Base-by-base conservation (phyloP, 1,140 invertebrate genomes). In the Lepidurus couesii region DNA sequence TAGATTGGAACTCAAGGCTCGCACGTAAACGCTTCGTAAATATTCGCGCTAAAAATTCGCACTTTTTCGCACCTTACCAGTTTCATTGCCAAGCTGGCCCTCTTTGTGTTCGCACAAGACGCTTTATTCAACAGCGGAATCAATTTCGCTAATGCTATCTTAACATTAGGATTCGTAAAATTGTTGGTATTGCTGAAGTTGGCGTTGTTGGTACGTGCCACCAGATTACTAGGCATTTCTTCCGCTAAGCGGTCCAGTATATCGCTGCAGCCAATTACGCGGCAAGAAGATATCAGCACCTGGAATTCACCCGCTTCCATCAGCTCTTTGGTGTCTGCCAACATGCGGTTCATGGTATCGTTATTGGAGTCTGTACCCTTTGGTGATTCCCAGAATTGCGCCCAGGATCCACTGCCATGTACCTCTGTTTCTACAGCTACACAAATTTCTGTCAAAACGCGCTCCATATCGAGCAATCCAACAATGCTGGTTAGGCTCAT, bases 111-210 rank as follows among this genome's bases (percentile, higher is more conserved):
- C 5, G 65, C 43, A 44, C 24, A 26, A 44, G 78, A 47, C 45
- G 78, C 6, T 73, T 90, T 89, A 85, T 92, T 93, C 3, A 97
- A 85, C 78, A 94, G 90, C 1, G 95, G 95, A 82, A 98, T 90
- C 44, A 97, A 84, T 84, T 96, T 97, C 0, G 94, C 95, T 85
- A 97, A 86, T n/a, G 93, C 92, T 83, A 95, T 87, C 65, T 90
- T 86, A n/a, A 91, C 86, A 83, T 92, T 91, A 1, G 94, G 89
- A 87, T 93, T 91, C 42, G 89, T 84, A 86, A 91, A 90, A 76
- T 42, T 44, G 16, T 73, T 21, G n/a, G 77, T 74, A 16, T 78
- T 80, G 11, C 80, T 75, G 4, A 79, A 26, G 26, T 80, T 26
- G 1, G 7, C 24, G 47, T 47, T 21, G 13, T 53, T 44, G 42